phyloP scores from a whole-genome alignment of 2,113 vertebrate genomes.

The Saguinus midas region DNA sequence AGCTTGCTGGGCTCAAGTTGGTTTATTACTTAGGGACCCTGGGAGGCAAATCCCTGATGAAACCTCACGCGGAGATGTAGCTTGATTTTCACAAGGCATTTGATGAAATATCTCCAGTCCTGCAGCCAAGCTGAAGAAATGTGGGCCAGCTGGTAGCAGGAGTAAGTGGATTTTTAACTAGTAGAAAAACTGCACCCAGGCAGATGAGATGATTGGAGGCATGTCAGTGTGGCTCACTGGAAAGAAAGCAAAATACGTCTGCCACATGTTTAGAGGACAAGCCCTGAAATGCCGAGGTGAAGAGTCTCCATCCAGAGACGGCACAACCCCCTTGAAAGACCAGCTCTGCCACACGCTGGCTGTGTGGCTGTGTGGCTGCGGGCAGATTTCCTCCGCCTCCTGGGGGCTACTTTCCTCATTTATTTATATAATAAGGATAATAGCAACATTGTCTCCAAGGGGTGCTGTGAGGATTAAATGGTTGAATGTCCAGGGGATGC shows the following conservation, averaged over 20 bases:
- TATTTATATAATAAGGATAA: background rate
- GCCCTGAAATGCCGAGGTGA: accelerated
- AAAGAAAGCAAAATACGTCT: background rate
- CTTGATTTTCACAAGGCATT: background rate
- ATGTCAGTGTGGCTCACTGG: background rate
- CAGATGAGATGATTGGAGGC: background rate
- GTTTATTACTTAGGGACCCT: too few species aligned
- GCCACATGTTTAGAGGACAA: too few species aligned
- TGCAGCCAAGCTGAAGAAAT: background rate
- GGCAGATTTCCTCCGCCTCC: background rate
- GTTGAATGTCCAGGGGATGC: too few species aligned
- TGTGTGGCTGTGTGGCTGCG: accelerated
- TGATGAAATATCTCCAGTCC: background rate
- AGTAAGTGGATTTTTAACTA: background rate
- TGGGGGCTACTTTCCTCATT: background rate
- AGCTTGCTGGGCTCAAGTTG: background rate
- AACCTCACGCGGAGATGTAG: background rate
- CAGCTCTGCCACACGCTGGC: background rate
- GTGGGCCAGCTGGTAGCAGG: background rate
- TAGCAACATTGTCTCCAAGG: background rate
- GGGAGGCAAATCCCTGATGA: background rate
- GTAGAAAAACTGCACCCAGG: background rate
- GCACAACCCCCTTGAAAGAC: accelerated
- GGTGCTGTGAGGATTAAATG: background rate
- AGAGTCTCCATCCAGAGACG: background rate